phyloP scores from a whole-genome alignment of 2,888 invertebrate species.

The Macrosiphum euphorbiae region DNA sequence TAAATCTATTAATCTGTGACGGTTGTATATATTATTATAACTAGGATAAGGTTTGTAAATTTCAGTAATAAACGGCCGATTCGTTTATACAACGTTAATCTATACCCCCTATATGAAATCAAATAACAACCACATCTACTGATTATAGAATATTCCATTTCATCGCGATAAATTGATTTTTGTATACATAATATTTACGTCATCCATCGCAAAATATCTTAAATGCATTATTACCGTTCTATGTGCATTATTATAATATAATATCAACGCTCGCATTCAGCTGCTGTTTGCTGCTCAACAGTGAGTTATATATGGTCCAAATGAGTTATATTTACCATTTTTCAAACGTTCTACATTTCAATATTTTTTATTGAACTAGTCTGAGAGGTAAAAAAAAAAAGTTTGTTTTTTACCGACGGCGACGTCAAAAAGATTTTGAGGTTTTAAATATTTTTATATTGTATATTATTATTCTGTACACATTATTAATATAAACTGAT shows the following conservation, averaged over 20 bases:
- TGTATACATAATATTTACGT: not conserved
- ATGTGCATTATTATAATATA: not conserved
- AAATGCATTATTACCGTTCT: not conserved
- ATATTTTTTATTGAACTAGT: not conserved
- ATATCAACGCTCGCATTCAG: not conserved
- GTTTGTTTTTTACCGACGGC: not conserved
- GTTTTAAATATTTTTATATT: not conserved
- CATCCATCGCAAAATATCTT: not conserved
- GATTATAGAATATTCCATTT: not conserved
- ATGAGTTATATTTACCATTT: not conserved
- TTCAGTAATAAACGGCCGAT: not conserved
- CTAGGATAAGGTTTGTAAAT: not conserved
- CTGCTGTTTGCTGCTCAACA: not conserved
- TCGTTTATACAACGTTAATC: not conserved
- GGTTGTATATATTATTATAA: not conserved
- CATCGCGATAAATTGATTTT: not conserved
- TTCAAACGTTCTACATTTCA: not conserved
- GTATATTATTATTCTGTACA: not conserved
- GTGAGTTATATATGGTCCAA: not conserved
- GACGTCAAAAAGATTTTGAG: too few relatives aligned
- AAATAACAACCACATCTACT: not conserved
- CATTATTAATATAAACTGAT: not conserved
- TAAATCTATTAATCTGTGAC: not conserved
- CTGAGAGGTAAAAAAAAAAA: not conserved
- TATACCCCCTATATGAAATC: too few relatives aligned